phyloP scores from a whole-genome alignment of 2,113 vertebrate genomes.

The Lepisosteus osseus region DNA sequence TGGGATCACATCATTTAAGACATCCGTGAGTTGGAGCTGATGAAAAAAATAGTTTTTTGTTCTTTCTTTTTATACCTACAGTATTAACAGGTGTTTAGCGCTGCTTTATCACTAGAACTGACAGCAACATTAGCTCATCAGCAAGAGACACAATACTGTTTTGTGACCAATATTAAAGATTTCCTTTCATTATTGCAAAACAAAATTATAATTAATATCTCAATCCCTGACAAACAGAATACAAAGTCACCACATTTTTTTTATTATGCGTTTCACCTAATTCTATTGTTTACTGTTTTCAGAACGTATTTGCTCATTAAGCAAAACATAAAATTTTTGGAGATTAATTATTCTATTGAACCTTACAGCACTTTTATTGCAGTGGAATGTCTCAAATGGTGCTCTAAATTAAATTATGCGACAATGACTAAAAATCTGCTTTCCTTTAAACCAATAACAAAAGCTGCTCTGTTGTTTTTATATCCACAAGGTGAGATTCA shows the following conservation, averaged over 20 bases:
- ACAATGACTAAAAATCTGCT: constrained; percentile 10
- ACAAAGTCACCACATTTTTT: background rate
- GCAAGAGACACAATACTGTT: too few relatives aligned
- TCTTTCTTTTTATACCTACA: too few relatives aligned
- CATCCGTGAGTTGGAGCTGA: background rate
- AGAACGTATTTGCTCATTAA: too few relatives aligned
- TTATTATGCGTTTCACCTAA: background rate
- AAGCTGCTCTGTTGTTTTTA: too few relatives aligned
- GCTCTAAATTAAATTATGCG: constrained; percentile 23
- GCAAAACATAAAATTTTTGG: too few relatives aligned
- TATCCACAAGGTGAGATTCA: constrained; percentile 10
- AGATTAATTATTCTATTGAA: background rate
- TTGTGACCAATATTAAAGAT: too few relatives aligned
- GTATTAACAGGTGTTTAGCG: too few relatives aligned
- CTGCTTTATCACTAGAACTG: too few relatives aligned
- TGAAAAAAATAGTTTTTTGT: background rate
- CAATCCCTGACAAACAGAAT: background rate
- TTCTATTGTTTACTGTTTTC: too few relatives aligned
- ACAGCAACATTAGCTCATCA: too few relatives aligned
- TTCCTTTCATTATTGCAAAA: too few relatives aligned
- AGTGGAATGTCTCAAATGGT: background rate
- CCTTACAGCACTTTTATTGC: constrained; percentile 8
- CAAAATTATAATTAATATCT: background rate
- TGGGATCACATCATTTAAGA: too few relatives aligned
- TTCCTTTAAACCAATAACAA: constrained; percentile 17